phyloP scores from a whole-genome alignment of 1,140 invertebrate genomes.

The Mamestra configurata region DNA sequence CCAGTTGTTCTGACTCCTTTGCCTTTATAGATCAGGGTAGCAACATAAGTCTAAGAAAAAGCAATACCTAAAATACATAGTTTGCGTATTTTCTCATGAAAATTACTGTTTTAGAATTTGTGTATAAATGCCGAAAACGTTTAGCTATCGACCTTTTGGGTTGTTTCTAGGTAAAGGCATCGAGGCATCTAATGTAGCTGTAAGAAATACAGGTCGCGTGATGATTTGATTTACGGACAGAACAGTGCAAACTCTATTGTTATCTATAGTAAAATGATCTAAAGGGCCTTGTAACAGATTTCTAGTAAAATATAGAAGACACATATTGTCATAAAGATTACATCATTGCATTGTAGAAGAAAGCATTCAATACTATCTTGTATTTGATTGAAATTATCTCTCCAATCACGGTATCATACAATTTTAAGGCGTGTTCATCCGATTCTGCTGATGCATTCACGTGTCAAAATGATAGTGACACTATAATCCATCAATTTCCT shows the following conservation, averaged over 20 bases:
- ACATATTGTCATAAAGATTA: slow-evolving; percentile 16
- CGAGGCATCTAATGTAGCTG: too few species aligned
- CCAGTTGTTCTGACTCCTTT: too few species aligned
- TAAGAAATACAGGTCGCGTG: too few species aligned
- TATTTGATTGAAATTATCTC: slow-evolving; percentile 12
- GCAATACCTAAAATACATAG: too few species aligned
- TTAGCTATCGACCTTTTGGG: too few species aligned
- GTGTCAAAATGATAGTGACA: not conserved
- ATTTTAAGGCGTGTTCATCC: not conserved
- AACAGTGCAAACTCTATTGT: not conserved
- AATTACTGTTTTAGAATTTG: too few species aligned
- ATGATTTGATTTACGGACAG: not conserved
- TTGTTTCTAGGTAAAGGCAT: too few species aligned
- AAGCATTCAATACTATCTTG: not conserved
- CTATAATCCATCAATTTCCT: not conserved
- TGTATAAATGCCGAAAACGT: too few species aligned
- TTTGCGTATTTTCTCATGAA: too few species aligned
- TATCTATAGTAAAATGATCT: slow-evolving; percentile 22
- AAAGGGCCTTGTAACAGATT: slow-evolving; percentile 39
- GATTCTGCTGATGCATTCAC: not conserved
- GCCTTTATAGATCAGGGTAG: too few species aligned
- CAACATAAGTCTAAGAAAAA: too few species aligned
- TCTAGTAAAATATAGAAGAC: slow-evolving; percentile 13
- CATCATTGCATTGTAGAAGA: slow-evolving; percentile 3
- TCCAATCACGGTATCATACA: not conserved